A percentile compares a stretch with the other conserved stretches of the same genome.
These are phyloP conservation scores for Adela reaumurella DNA, from an alignment of 2,888 invertebrate genomes.

Conservation along the genomic window DNA sequence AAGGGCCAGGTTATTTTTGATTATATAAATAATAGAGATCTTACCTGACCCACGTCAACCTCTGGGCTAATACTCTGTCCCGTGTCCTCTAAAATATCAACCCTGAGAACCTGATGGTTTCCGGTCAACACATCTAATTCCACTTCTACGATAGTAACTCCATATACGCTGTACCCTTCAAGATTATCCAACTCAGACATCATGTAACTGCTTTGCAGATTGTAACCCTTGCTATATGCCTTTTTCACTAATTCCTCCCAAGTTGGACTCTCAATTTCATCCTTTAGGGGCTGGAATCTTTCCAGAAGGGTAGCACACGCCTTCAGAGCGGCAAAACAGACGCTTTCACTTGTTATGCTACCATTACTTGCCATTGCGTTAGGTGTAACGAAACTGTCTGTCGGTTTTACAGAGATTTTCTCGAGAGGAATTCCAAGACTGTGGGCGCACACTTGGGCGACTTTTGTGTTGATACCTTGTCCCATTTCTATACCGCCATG, in stretches of 20 bases:
- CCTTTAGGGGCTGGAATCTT: slow-evolving; percentile 37
- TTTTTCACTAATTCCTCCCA: slow-evolving; percentile 51
- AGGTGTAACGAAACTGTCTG: slow-evolving; percentile 61
- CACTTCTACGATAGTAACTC: slow-evolving; percentile 60
- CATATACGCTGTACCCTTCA: slow-evolving; percentile 54
- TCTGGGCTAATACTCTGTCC: slow-evolving; percentile 65
- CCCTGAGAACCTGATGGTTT: slow-evolving; percentile 52
- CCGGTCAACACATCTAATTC: slow-evolving; percentile 72
- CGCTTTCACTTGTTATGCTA: slow-evolving; percentile 68
- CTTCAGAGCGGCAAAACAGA: slow-evolving; percentile 53
- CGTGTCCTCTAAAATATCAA: slow-evolving; percentile 64
- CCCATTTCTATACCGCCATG: slow-evolving; percentile 73
- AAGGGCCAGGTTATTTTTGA: too few relatives aligned
- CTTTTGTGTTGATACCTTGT: slow-evolving; percentile 68
- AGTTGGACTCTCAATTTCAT: slow-evolving; percentile 32
- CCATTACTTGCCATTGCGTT: slow-evolving; percentile 68
- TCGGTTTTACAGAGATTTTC: slow-evolving; percentile 55
- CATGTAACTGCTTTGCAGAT: slow-evolving; percentile 53
- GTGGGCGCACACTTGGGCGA: slow-evolving; percentile 68
- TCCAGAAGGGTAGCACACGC: slow-evolving; percentile 47
- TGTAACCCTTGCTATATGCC: slow-evolving; percentile 48
- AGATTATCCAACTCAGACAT: slow-evolving; percentile 26
- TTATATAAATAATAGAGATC: too few relatives aligned
- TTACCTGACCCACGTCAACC: slow-evolving; percentile 66
- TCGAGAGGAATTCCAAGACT: slow-evolving; percentile 63